phyloP scores from a whole-genome alignment of 2,888 invertebrate genomes.

The Amphiduros pacificus region DNA sequence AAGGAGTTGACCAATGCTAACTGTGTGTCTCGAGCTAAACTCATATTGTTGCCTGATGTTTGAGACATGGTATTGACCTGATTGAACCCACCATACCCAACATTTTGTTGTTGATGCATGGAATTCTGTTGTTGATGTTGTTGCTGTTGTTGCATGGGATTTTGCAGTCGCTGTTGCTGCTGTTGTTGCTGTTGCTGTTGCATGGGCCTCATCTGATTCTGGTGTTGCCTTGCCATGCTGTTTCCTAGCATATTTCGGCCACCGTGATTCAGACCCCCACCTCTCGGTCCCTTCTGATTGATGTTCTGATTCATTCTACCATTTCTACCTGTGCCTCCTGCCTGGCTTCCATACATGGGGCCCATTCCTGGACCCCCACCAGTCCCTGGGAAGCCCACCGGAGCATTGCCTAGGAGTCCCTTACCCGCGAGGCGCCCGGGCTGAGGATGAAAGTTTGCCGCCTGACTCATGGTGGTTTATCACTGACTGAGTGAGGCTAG shows the following conservation, averaged over 20 bases:
- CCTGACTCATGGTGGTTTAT: no score
- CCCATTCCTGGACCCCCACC: no score
- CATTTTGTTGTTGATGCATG: no score
- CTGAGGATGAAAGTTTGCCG: no score
- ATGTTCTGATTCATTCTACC: no score
- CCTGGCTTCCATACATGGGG: no score
- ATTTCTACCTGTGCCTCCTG: no score
- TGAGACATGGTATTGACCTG: no score
- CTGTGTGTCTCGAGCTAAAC: constrained; percentile 11
- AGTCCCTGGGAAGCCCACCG: constrained; percentile 14
- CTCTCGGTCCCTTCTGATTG: background rate
- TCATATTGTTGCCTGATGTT: no score
- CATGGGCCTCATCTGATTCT: background rate
- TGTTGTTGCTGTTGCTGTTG: background rate
- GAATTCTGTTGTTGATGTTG: background rate
- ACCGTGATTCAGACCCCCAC: background rate
- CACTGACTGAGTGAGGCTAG: no score
- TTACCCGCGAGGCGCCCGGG: no score
- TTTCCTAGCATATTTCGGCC: background rate
- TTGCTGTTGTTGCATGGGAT: background rate
- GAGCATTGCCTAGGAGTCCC: constrained; percentile 12
- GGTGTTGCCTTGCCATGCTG: background rate
- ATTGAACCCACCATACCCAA: no score
- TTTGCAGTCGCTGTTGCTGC: background rate
- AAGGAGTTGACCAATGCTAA: constrained; percentile 9